Percentiles rank a stretch among this genome's conserved stretches.
phyloP scores from a whole-genome alignment of 1,140 invertebrate genomes.

The Lethocerus indicus region DNA sequence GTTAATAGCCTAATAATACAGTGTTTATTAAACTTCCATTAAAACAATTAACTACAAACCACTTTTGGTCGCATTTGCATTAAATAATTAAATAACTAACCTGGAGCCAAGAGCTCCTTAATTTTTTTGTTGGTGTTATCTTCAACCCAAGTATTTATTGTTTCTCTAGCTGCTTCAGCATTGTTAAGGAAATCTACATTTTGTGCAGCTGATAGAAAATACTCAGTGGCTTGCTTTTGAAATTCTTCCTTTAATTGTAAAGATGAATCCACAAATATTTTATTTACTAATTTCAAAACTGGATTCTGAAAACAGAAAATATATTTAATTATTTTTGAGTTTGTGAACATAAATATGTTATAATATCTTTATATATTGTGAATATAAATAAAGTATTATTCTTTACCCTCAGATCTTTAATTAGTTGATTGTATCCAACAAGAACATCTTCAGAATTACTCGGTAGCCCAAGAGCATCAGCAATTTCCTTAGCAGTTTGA shows the following conservation, averaged over 20 bases:
- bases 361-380: no score
- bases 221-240: constrained; percentile 24
- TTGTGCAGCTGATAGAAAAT: constrained; percentile 33
- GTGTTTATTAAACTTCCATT: no score
- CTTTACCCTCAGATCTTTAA: constrained; percentile 19
- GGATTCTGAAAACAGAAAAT: constrained; percentile 18
- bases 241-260: constrained; percentile 31
- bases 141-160: constrained; percentile 55
- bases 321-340: constrained; percentile 1
- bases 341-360: no score
- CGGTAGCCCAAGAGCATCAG: constrained; percentile 16
- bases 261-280: constrained; percentile 36
- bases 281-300: constrained; percentile 40
- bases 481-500: constrained; percentile 33
- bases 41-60: constrained; percentile 4
- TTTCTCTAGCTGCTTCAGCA: constrained; percentile 23
- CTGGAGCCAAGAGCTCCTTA: constrained; percentile 36
- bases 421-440: constrained; percentile 2
- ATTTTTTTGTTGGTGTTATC: constrained; percentile 56
- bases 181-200: constrained; percentile 32
- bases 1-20: no score
- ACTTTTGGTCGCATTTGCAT: no score
- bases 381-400: no score
- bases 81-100: constrained; percentile 22
- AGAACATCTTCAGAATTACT: constrained; percentile 12